phyloP scores from a whole-genome alignment of 2,888 invertebrate genomes.

The Quadroppia sp. region DNA sequence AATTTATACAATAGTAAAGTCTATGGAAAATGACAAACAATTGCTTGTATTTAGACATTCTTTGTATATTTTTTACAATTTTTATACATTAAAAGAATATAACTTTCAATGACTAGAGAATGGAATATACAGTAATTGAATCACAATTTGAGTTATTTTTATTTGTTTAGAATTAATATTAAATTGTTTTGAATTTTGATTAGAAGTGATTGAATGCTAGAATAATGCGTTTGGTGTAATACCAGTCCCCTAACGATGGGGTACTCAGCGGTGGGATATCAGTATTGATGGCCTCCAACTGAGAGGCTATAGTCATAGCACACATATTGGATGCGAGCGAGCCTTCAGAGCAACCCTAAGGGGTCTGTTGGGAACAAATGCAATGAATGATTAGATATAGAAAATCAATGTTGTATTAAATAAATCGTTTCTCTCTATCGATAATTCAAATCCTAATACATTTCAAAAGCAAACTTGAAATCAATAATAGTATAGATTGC shows the following conservation, averaged over 20 bases:
- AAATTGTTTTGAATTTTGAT: too few species aligned
- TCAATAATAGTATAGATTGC: slow-evolving; percentile 15
- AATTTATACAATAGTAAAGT: too few species aligned
- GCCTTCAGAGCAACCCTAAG: neutral
- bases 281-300: slow-evolving; percentile 24
- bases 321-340: neutral
- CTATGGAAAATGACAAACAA: too few species aligned
- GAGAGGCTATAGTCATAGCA: neutral
- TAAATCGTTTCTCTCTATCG: neutral
- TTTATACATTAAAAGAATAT: too few species aligned
- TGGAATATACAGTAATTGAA: too few species aligned
- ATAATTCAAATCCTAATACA: neutral
- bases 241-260: neutral
- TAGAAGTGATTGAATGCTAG: too few species aligned
- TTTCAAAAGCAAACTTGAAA: neutral
- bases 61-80: too few species aligned
- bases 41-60: too few species aligned
- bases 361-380: neutral
- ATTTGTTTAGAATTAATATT: too few species aligned
- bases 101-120: too few species aligned
- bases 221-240: slow-evolving; percentile 15
- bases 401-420: slow-evolving; percentile 7
- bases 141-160: too few species aligned
- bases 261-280: neutral
- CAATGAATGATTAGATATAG: slow-evolving; percentile 7